Evolutionary conservation across 2,113 vertebrate genomes (phyloP), one percentile per base, ranked within the genome.

Genomic region (Hyla sarda): DNA sequence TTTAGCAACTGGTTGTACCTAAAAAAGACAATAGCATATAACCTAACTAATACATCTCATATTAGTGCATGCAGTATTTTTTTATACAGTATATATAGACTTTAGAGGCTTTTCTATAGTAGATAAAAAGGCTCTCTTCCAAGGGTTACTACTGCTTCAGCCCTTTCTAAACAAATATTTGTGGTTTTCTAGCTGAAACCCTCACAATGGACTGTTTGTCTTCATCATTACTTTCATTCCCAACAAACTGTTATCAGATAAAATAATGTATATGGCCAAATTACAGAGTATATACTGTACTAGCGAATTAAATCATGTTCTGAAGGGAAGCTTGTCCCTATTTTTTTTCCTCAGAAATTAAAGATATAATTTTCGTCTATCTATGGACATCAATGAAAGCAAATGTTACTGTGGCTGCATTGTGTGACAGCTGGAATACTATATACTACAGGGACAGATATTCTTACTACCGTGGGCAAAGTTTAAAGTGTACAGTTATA

Each of bases 1-100:
- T 97, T 98, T 90, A 99, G 87, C 82, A 99, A 92, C 76, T 97
- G 96, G 89, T 97, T 99, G 84, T 99, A 99, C 88, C 98, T 99
- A 87, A 76, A 83, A n/a, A 1, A n/a, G n/a, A 77, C 32, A 82
- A 32, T 25, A 16, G 14, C 41, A 77, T 77, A 32, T 54, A 10
- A 7, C 41, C 19, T 54, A 8, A 54, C 6, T 5, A 12, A 23
- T 47, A 19, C 19, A 16, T 34, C 28, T 19, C 25, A 28, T 25
- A 62, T 62, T 72, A 13, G 28, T 71, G 30, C 5, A 19, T 34
- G 67, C 32, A 72, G 19, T 52, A 75, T 30, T 17, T 17, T 52
- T 5, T 50, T 12, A 75, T 23, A 75, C n/a, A 34, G 65, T 30
- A 32, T 5, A 69, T 41, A 19, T 9, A 76, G 17, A 30, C 47